A percentile compares a stretch with the other conserved stretches of the same genome.
Conservation (phyloP, 2,113 vertebrate species). For the Notothenia rossii region DNA sequence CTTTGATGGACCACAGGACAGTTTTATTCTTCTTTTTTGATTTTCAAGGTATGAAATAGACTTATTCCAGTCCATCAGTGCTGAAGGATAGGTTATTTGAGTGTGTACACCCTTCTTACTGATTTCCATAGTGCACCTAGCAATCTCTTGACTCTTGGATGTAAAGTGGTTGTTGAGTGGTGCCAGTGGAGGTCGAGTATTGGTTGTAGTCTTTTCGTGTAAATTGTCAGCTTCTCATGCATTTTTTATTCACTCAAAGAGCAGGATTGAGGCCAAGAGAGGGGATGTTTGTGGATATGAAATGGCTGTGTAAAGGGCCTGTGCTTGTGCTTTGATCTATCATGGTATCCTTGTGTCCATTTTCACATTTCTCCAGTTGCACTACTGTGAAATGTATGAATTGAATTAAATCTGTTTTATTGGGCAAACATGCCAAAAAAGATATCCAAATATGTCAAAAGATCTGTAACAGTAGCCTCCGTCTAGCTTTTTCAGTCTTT, state of each 20-base stretch:
- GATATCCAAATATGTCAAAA: slow-evolving; percentile 20
- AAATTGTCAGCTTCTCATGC: slow-evolving; percentile 46
- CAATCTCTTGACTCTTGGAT: slow-evolving; percentile 22
- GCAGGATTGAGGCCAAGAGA: slow-evolving; percentile 8
- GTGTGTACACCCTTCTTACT: slow-evolving; percentile 6
- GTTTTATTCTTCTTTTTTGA: slow-evolving; percentile 4
- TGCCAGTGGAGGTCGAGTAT: slow-evolving; percentile 33
- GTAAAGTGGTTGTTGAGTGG: slow-evolving; percentile 48
- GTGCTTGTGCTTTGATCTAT: slow-evolving; percentile 27
- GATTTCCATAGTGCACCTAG: slow-evolving; percentile 25
- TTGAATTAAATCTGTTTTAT: slow-evolving; percentile 31
- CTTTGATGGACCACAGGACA: neutral
- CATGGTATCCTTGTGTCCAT: slow-evolving; percentile 26
- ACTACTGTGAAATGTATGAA: slow-evolving; percentile 24
- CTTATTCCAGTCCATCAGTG: slow-evolving; percentile 11
- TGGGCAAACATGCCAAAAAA: slow-evolving; percentile 32
- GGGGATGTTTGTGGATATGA: slow-evolving; percentile 18
- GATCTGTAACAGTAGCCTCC: slow-evolving; percentile 3
- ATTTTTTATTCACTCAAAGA: slow-evolving; percentile 32
- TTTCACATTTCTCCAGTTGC: slow-evolving; percentile 34
- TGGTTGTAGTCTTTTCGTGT: slow-evolving; percentile 35
- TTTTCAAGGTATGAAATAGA: slow-evolving; percentile 31
- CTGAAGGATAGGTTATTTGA: slow-evolving; percentile 31
- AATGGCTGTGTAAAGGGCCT: slow-evolving; percentile 32
- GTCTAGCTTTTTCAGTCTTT: neutral